Evolutionary conservation across 2,113 vertebrate species (phyloP).

Genomic region (Catharus minimus): DNA sequence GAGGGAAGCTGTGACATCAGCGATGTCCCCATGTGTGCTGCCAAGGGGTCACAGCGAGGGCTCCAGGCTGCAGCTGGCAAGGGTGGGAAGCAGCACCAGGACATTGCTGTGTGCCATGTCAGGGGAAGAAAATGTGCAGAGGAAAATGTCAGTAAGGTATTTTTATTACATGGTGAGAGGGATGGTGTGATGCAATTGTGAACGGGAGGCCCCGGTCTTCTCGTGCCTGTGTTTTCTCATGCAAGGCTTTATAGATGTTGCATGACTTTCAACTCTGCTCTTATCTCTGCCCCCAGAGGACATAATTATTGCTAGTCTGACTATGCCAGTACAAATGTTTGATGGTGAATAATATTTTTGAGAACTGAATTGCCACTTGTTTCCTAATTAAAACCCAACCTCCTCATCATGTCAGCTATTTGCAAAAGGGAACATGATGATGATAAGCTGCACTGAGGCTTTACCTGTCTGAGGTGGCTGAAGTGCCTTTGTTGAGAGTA

Average conservation of each 20-base stretch:
- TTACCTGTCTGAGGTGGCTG: not conserved
- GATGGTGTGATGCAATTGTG: not conserved
- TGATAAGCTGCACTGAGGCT: not conserved
- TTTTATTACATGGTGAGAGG: not conserved
- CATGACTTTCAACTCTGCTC: not conserved
- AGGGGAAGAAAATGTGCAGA: not conserved
- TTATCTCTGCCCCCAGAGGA: not conserved
- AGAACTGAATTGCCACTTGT: not conserved
- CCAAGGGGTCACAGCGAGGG: not conserved
- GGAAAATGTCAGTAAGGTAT: not conserved
- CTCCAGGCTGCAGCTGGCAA: not conserved
- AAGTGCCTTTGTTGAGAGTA: not conserved
- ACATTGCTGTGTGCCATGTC: not conserved
- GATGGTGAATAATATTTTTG: not conserved
- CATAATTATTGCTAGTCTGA: not conserved
- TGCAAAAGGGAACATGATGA: not conserved
- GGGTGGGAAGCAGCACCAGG: not conserved
- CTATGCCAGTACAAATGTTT: not conserved
- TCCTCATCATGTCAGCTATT: not conserved
- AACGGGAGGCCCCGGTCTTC: not conserved
- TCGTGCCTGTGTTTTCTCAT: not conserved
- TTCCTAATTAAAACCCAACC: constrained; percentile 2
- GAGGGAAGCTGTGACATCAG: not conserved
- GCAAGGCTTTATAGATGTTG: not conserved
- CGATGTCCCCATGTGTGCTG: not conserved